These are phyloP conservation scores for Miichthys miiuy DNA, from an alignment of 2,797 vertebrate genomes.

Conservation along the genomic window DNA sequence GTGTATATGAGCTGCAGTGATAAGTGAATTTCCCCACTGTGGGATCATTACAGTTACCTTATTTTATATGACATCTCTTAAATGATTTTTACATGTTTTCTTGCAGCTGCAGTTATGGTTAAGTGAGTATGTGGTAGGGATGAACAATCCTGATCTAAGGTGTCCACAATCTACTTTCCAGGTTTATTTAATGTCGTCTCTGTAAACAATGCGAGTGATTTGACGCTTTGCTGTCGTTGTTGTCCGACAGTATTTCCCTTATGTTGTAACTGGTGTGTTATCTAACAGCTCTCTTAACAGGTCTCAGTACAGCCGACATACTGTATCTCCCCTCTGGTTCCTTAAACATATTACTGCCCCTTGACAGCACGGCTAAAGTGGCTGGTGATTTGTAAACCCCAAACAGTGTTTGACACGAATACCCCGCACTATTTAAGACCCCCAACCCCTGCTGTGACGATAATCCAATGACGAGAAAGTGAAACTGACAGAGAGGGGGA, in stretches of 20 bases:
- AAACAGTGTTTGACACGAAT: conserved; percentile 41
- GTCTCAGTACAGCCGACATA: conserved; percentile 5
- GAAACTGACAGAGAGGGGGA: conserved; percentile 3
- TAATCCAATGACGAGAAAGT: conserved; percentile 53
- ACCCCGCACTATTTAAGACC: conserved; percentile 40
- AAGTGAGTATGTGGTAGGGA: not conserved
- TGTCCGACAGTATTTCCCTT: not conserved
- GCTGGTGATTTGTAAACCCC: conserved; percentile 53
- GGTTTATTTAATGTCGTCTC: too few relatives aligned
- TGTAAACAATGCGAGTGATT: too few relatives aligned
- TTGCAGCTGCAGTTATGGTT: not conserved
- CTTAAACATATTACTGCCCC: conserved; percentile 25
- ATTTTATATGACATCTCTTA: not conserved
- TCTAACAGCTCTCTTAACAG: not conserved
- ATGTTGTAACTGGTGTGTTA: not conserved
- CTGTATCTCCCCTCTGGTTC: not conserved
- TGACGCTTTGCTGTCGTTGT: not conserved
- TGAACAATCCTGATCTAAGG: too few relatives aligned
- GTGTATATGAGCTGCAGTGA: too few relatives aligned
- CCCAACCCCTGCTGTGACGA: conserved; percentile 50
- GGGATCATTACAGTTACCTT: too few relatives aligned
- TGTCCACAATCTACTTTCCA: too few relatives aligned
- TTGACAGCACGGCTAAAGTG: conserved; percentile 19
- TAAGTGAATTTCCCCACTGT: too few relatives aligned
- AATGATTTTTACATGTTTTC: not conserved